Base-by-base conservation (phyloP, 2,113 vertebrate genomes). In the Benthochromis sp. region DNA sequence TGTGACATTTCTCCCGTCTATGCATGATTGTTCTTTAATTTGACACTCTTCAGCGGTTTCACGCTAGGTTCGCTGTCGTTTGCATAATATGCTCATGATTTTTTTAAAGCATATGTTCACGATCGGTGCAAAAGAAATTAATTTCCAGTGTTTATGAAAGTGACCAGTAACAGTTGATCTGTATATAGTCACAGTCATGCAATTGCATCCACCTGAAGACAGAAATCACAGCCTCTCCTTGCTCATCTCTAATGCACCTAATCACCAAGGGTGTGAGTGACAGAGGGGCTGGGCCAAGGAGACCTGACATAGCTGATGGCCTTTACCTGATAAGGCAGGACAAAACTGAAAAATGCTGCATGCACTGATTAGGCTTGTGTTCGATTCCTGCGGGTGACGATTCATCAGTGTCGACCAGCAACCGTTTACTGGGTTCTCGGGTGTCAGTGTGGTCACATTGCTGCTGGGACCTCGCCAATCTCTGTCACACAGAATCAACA, bases 281-380 rank as follows among this genome's bases (percentile, higher is more conserved):
- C 91, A 91, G 88, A 95, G 86, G 79, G 87, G 86, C 76, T 7
- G 52, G 27, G 79, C 90, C 90, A 71, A 91, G 92, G 54, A 86
- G 88, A 83, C 90, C 63, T 92, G 95, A 95, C 95, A 85, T 19
- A 43, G 87, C 86, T 94, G 92, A 95, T 47, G 89, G 88, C 84
- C 82, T 83, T 88, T 86, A 90, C 85, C 93, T 94, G 93, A 96
- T 96, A 92, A 90, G 91, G 82, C 82, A n/a, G 85, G 94, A 95
- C 95, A 96, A 96, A 96, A 96, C 94, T 95, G 94, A 96, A 95
- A 96, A 96, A 96, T 96, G 95, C 93, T 94, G 92, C 93, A 95
- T 94, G 94, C 89, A 81, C 94, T 95, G 95, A 96, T 96, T 95
- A 94, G 95, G 93, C 91, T 53, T 17, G 84, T 17, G 89, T 95